These are phyloP conservation scores for Microctenopoma steveboyesi DNA, from an alignment of 2,797 vertebrate genomes.

Conservation along the genomic window DNA sequence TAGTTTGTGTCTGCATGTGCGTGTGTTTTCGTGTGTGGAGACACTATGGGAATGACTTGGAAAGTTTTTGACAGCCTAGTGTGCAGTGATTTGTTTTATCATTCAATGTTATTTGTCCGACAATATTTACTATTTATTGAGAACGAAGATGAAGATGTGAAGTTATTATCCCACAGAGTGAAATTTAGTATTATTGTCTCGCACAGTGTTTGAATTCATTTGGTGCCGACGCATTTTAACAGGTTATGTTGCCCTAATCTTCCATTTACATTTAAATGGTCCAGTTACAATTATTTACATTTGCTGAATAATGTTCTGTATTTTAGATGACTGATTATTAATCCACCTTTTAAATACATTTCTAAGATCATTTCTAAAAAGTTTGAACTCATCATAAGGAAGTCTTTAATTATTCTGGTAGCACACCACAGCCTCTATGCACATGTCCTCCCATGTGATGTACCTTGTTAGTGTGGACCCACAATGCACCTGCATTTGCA, in stretches of 20 bases:
- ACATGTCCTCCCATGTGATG: constrained; percentile 58
- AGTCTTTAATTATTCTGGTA: background rate
- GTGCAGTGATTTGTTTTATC: constrained; percentile 1
- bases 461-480: constrained; percentile 26
- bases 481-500: constrained; percentile 26
- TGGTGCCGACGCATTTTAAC: background rate
- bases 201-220: background rate
- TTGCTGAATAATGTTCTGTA: background rate
- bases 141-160: background rate
- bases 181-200: background rate
- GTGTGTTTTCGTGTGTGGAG: constrained; percentile 22
- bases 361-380: background rate
- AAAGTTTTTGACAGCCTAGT: background rate
- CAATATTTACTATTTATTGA: constrained; percentile 2
- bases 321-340: background rate
- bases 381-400: background rate
- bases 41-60: background rate
- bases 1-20: constrained; percentile 20
- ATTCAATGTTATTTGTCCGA: background rate
- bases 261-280: background rate
- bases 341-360: background rate
- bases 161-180: background rate
- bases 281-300: background rate
- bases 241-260: background rate
- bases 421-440: constrained; percentile 9